phyloP scores from a whole-genome alignment of 2,797 vertebrate genomes.

The Potorous gilbertii region DNA sequence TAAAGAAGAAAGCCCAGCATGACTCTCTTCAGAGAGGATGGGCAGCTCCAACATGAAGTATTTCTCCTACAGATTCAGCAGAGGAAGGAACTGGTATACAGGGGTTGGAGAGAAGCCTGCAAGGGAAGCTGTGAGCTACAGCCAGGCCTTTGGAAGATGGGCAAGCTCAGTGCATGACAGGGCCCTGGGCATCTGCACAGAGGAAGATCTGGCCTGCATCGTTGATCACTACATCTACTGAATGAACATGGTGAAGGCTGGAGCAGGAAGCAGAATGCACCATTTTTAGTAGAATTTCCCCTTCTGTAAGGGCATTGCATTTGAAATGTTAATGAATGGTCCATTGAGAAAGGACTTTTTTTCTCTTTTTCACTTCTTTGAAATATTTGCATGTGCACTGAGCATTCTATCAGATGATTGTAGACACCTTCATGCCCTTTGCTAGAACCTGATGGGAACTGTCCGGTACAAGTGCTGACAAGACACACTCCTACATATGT shows the following conservation, averaged over 20 bases:
- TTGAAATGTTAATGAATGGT: background rate
- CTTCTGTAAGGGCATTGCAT: background rate
- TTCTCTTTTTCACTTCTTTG: background rate
- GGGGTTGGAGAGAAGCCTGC: background rate
- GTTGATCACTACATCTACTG: background rate
- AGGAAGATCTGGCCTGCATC: background rate
- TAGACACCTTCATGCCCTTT: background rate
- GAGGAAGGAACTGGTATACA: background rate
- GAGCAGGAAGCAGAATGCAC: background rate
- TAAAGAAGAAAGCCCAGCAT: background rate
- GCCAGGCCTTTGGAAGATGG: background rate
- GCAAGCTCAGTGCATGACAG: background rate
- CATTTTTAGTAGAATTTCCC: constrained; percentile 21
- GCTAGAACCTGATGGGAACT: background rate
- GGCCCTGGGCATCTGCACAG: background rate
- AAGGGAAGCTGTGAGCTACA: background rate
- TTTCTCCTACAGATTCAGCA: background rate
- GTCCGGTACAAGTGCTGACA: background rate
- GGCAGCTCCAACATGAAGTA: background rate
- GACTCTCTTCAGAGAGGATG: background rate
- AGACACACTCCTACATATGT: background rate
- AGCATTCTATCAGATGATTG: background rate
- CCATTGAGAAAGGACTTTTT: background rate
- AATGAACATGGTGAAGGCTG: constrained; percentile 23
- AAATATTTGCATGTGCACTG: background rate